Evolutionary conservation across 30 jellyfish, hydroid and myxozoan genomes (phyloP).

Genomic region (Phacellophora camtschatica): DNA sequence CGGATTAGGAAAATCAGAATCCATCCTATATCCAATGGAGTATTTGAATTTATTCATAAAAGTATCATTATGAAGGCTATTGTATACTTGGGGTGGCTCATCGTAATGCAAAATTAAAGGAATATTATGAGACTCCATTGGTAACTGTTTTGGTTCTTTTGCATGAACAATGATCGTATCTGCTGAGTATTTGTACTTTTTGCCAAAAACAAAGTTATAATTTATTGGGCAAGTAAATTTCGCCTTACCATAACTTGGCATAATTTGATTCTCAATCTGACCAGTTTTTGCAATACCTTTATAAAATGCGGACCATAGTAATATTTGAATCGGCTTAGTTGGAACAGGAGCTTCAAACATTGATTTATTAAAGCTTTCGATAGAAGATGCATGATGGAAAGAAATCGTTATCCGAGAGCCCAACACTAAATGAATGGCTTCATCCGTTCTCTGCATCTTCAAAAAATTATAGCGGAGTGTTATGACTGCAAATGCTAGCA

Average conservation of each 20-base stretch:
- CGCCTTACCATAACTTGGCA: slow-evolving; percentile 67
- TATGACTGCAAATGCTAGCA: neutral
- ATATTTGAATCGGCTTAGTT: slow-evolving; percentile 11
- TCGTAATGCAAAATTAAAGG: slow-evolving; percentile 59
- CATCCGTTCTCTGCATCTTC: neutral
- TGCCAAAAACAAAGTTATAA: slow-evolving; percentile 4
- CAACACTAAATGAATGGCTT: neutral
- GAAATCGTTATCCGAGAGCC: slow-evolving; percentile 36
- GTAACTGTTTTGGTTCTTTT: slow-evolving; percentile 10
- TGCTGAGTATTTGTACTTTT: neutral
- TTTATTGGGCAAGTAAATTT: slow-evolving; percentile 39
- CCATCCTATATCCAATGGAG: slow-evolving; percentile 67
- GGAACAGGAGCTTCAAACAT: neutral
- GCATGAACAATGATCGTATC: slow-evolving; percentile 35
- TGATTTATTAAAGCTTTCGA: neutral
- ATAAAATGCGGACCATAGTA: slow-evolving; percentile 35
- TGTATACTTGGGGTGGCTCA: slow-evolving; percentile 27
- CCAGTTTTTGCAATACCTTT: neutral
- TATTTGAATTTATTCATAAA: slow-evolving; percentile 42
- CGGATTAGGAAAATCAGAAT: slow-evolving; percentile 69
- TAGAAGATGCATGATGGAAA: neutral
- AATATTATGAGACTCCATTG: neutral
- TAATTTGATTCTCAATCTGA: neutral
- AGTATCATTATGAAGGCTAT: neutral
- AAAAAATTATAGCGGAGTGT: slow-evolving; percentile 4